Evolutionary conservation across 1,140 invertebrate genomes (phyloP).

Genomic region (Argopecten irradians): DNA sequence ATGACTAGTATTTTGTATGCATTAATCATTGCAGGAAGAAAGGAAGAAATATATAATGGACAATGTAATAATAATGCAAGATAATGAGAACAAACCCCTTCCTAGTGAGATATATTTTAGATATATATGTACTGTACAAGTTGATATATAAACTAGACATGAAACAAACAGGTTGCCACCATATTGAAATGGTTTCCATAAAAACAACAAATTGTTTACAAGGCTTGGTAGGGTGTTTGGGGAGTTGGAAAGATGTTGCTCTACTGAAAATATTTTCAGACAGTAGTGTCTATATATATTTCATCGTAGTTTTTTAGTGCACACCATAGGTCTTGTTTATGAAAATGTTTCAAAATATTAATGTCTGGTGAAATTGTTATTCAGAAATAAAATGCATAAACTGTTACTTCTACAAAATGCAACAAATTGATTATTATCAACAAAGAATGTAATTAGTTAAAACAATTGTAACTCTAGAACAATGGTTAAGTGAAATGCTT

Average conservation of each 20-base stretch:
- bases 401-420: not conserved
- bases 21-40: not conserved
- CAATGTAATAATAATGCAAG: not conserved
- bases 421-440: not conserved
- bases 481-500: not conserved
- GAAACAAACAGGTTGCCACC: constrained; percentile 11
- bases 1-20: too few relatives aligned
- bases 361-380: not conserved
- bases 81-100: too few relatives aligned
- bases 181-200: not conserved
- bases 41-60: not conserved
- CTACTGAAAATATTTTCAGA: constrained; percentile 3
- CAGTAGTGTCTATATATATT: not conserved
- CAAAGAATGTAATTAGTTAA: not conserved
- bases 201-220: not conserved
- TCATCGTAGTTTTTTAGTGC: not conserved
- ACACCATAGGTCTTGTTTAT: not conserved
- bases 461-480: not conserved
- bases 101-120: not conserved
- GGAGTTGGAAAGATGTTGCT: not conserved
- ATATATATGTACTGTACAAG: not conserved
- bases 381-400: too few relatives aligned
- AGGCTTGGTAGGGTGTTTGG: not conserved
- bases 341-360: not conserved
- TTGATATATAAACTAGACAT: not conserved